Conservation (phyloP, 2,888 invertebrate genomes). For the Campoplex capitator region DNA sequence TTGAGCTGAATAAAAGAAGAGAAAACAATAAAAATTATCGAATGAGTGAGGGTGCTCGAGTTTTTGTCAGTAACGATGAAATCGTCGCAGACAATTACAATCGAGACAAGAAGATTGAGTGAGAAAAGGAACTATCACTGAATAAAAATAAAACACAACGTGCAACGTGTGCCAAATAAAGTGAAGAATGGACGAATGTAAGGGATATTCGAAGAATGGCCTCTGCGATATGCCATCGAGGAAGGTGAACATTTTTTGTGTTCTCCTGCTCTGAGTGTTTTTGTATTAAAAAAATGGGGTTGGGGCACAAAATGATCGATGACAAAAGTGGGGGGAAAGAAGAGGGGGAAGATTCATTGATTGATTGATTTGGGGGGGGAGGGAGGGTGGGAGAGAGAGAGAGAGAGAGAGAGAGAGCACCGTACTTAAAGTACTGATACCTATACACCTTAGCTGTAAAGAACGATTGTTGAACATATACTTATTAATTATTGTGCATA, state of each 20-base stretch:
- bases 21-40: background rate
- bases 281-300: background rate
- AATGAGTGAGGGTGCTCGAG: background rate
- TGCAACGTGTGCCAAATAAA: conserved; percentile 29
- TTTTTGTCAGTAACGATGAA: conserved; percentile 32
- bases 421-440: conserved; percentile 72
- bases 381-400: background rate
- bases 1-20: background rate
- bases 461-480: conserved; percentile 83
- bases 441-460: conserved; percentile 82
- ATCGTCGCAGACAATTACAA: conserved; percentile 41
- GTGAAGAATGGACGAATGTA: background rate
- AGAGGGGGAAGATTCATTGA: no score
- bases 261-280: background rate
- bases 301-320: background rate
- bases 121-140: conserved; percentile 34
- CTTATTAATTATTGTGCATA: conserved; percentile 83
- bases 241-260: background rate
- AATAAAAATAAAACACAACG: conserved; percentile 8
- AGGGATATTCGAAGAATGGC: background rate
- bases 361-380: no score
- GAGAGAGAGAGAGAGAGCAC: conserved; percentile 64
- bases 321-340: background rate
- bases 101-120: conserved; percentile 31
- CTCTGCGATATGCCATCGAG: background rate